phyloP scores from a whole-genome alignment of 2,113 vertebrate genomes.

The Eudyptes chrysolophus region DNA sequence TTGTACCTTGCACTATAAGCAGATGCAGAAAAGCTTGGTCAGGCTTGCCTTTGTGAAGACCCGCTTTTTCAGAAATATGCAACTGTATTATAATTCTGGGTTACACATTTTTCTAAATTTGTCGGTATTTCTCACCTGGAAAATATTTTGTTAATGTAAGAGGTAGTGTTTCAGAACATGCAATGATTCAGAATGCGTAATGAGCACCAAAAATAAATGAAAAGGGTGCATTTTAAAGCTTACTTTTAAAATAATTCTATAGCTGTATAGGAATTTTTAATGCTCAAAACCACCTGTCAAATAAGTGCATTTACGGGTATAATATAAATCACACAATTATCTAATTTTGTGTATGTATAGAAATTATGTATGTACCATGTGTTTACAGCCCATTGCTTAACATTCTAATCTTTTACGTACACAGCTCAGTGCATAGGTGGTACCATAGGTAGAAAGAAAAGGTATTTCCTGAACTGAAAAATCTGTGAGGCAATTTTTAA shows the following conservation, averaged over 20 bases:
- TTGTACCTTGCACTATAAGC: background rate
- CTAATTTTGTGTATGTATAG: background rate
- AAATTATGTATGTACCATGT: background rate
- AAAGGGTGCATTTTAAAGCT: background rate
- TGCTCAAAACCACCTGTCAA: background rate
- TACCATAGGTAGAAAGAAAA: background rate
- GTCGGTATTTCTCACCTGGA: background rate
- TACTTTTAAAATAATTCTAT: background rate
- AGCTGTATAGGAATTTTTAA: background rate
- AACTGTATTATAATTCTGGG: background rate
- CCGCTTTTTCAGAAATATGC: background rate
- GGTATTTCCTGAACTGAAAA: slow-evolving; percentile 10
- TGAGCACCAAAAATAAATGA: slow-evolving; percentile 1
- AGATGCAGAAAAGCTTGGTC: background rate
- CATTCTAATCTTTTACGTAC: background rate
- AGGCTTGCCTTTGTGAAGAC: background rate
- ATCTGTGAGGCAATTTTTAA: slow-evolving; percentile 4
- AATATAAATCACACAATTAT: background rate
- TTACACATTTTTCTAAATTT: background rate
- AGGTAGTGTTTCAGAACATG: background rate
- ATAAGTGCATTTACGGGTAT: background rate
- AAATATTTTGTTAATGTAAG: slow-evolving; percentile 3
- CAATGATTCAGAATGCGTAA: background rate
- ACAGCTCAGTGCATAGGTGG: background rate
- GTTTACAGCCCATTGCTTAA: background rate